Evolutionary conservation across 2,113 vertebrate genomes (phyloP), one percentile per base, ranked within the genome.

Genomic region (Recurvirostra avosetta): DNA sequence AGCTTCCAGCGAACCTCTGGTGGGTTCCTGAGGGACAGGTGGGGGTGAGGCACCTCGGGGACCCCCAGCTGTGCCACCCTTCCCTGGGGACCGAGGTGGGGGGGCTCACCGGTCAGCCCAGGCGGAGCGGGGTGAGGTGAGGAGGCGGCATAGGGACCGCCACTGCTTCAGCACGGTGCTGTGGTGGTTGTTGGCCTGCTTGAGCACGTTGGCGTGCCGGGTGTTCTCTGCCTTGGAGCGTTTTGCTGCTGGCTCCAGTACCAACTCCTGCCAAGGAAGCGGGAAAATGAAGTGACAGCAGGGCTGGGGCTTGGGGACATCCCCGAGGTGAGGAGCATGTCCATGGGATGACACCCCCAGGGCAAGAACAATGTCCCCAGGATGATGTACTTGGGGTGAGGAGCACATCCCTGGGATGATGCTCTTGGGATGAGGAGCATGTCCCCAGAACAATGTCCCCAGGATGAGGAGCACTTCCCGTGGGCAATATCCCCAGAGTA

Each of bases 161-260:
- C 99, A 99, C 95, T 99, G 99, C 83, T 99, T 98, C 94, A 98
- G 98, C 84, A 99, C 98, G 1, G 98, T 98, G 68, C 95, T 86
- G 86, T 99, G 99, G 84, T 99, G 99, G 74, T 98, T 97, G 82
- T 97, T 98, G 96, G 94, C 97, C 93, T 99, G 99, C 97, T 99
- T 99, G 96, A 99, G 98, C 3, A 95, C 83, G 0, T 95, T 97
- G 3, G 95, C 22, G 18, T 99, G 99, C 41, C 99, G 98, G 55
- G 90, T 63, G 52, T 99, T 99, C 88, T 99, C 99, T 1, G 86
- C 96, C 43, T 98, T 98, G 6, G 96, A 94, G 7, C 99, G 98
- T 96, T 98, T 99, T 5, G 98, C 77, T 3, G n/a, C 98, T 0
- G 99, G 99, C 36, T 99, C 99, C 87, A 99, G 93, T 14, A 99